Conservation (phyloP, 2,797 vertebrate genomes). For the Falco rusticolus region DNA sequence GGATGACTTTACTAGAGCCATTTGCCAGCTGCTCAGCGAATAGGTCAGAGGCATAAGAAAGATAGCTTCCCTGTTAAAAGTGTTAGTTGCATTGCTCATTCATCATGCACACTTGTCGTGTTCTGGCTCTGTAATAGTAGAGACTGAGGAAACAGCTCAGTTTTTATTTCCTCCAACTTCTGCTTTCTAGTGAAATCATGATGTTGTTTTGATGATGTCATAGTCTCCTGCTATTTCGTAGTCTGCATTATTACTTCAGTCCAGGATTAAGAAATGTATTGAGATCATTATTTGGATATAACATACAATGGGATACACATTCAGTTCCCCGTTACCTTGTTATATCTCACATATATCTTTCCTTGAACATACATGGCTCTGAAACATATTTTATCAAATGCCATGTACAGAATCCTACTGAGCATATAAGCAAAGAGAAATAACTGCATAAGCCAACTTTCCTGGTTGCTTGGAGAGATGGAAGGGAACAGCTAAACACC, state of each 20-base stretch:
- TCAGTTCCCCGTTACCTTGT: background rate
- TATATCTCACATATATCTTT: background rate
- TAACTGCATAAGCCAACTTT: conserved; percentile 51
- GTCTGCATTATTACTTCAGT: background rate
- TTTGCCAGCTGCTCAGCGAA: conserved; percentile 70
- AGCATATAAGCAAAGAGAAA: conserved; percentile 33
- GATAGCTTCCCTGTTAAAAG: conserved; percentile 35
- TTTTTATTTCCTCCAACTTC: background rate
- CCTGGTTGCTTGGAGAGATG: conserved; percentile 58
- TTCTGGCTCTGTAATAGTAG: background rate
- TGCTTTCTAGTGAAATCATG: background rate
- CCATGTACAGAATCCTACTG: background rate
- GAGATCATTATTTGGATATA: background rate
- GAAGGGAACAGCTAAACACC: conserved; percentile 62
- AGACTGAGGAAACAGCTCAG: background rate
- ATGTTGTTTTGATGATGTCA: conserved; percentile 22
- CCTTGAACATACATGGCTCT: background rate
- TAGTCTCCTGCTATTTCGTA: background rate
- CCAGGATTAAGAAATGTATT: background rate
- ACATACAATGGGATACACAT: background rate
- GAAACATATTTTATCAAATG: conserved; percentile 36
- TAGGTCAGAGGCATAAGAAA: conserved; percentile 65
- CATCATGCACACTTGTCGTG: background rate
- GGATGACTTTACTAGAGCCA: conserved; percentile 65
- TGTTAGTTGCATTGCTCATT: conserved; percentile 27